Base-by-base conservation (phyloP, 2,113 vertebrate species). In the Illadopsis cleaveri region DNA sequence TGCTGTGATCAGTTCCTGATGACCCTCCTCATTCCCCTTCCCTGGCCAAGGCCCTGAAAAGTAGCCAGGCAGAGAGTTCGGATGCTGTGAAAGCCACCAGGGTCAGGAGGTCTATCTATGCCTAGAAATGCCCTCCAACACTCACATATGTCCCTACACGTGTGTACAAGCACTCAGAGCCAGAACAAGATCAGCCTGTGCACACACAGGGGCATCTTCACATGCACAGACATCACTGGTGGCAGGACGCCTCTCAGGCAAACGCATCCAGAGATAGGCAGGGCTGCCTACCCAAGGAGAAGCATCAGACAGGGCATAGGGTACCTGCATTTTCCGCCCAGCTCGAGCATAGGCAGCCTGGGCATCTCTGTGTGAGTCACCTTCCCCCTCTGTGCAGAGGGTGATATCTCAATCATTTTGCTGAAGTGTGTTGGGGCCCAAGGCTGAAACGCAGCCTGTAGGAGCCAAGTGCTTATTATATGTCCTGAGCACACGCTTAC, bases 171-270 rank as follows among this genome's bases (percentile, higher is more conserved):
- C 3, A 2, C 35, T 57, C 71, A 51, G 38, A 71, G n/a, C 25
- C 70, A 14, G 48, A 88, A 70, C 38, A 75, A 87, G 82, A 47
- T 40, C 65, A 90, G 82, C 19, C 51, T 50, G 33, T 56, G 65
- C 51, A 44, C 65, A 38, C 56, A 22, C 18, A 47, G 19, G 47
- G 4, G 4, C 76, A 31, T 21, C 12, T 61, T 42, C 83, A 62
- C 48, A 6, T 0, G 17, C 42, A 19, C 0, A 0, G n/a, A 31
- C n/a, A 24, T 31, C 61, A 25, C 38, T 0, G 0, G 33, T 11
- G 13, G 44, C 0, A 0, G 21, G 44, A 28, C 5, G 18, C 40
- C n/a, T 76, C 53, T 64, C 66, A 30, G 58, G 31, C 45, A 58
- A 53, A 44, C 3, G 0, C 42, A 61, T 20, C 33, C 62, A 62